Percentiles rank a stretch among this genome's conserved stretches.
Evolutionary conservation across 2,888 invertebrate species (phyloP).

Genomic region (Dendrolimus pini): DNA sequence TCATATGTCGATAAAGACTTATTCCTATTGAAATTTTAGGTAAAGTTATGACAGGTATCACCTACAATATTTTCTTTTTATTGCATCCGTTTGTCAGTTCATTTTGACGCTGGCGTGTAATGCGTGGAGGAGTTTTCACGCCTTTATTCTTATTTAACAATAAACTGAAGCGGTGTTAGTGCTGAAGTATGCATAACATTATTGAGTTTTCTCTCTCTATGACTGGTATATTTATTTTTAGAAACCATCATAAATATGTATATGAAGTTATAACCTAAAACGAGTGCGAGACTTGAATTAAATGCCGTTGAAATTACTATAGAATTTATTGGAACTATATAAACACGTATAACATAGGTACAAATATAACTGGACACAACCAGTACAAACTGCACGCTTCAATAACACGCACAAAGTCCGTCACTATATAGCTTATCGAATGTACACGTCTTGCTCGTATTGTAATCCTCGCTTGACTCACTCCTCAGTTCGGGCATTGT

Average conservation of each 20-base stretch:
- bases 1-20: background rate
- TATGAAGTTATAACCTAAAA: background rate
- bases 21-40: background rate
- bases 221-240: background rate
- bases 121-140: conserved; percentile 1
- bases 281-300: no score
- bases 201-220: background rate
- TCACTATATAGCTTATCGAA: no score
- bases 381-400: no score
- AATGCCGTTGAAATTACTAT: no score
- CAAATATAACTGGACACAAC: no score
- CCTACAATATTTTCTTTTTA: conserved; percentile 21
- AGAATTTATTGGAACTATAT: no score
- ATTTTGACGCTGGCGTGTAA: conserved; percentile 4
- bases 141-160: background rate
- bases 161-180: background rate
- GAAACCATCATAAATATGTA: background rate
- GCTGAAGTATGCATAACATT: background rate
- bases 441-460: no score
- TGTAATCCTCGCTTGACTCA: no score
- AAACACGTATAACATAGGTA: no score
- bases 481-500: no score
- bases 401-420: no score
- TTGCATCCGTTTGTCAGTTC: conserved; percentile 17
- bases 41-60: conserved; percentile 9